Evolutionary conservation across 1,140 invertebrate genomes (phyloP).

Genomic region (Belonocnema kinseyi): DNA sequence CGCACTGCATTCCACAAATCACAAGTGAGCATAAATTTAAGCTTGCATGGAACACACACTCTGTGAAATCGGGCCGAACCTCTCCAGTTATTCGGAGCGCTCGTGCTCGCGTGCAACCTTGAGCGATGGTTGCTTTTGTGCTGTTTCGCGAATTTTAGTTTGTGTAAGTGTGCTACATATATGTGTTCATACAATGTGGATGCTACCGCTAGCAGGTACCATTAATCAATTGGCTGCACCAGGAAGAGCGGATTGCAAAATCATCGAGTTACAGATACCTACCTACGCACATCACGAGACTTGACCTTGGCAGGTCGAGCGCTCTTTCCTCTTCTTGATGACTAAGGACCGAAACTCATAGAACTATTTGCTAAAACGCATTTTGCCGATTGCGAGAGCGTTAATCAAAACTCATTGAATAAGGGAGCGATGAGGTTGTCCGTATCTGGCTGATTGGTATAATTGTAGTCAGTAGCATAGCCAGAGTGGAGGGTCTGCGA

Average conservation of each 20-base stretch:
- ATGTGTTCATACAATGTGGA: background rate
- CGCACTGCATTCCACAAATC: slow-evolving; percentile 30
- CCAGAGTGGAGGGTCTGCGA: too few relatives aligned
- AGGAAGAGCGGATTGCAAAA: slow-evolving; percentile 63
- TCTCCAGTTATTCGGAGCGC: slow-evolving; percentile 20
- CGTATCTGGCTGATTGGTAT: background rate
- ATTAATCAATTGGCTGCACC: slow-evolving; percentile 63
- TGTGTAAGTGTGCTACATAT: too few relatives aligned
- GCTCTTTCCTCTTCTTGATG: slow-evolving; percentile 44
- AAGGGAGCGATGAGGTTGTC: background rate
- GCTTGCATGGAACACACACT: slow-evolving; percentile 10
- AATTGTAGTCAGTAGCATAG: background rate
- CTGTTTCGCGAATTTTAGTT: background rate
- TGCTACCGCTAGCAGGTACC: slow-evolving; percentile 33
- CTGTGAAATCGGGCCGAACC: background rate
- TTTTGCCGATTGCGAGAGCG: background rate
- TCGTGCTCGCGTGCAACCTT: slow-evolving; percentile 9
- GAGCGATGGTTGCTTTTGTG: slow-evolving; percentile 20
- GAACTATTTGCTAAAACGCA: background rate
- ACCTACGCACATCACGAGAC: slow-evolving; percentile 42
- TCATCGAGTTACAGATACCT: slow-evolving; percentile 58
- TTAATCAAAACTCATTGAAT: background rate
- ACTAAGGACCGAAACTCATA: background rate
- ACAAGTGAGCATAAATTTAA: slow-evolving; percentile 23
- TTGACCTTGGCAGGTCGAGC: slow-evolving; percentile 60